A percentile compares a stretch with the other conserved stretches of the same genome.
phyloP scores from a whole-genome alignment of 2,888 invertebrate genomes.

The Synanthedon myopaeformis region DNA sequence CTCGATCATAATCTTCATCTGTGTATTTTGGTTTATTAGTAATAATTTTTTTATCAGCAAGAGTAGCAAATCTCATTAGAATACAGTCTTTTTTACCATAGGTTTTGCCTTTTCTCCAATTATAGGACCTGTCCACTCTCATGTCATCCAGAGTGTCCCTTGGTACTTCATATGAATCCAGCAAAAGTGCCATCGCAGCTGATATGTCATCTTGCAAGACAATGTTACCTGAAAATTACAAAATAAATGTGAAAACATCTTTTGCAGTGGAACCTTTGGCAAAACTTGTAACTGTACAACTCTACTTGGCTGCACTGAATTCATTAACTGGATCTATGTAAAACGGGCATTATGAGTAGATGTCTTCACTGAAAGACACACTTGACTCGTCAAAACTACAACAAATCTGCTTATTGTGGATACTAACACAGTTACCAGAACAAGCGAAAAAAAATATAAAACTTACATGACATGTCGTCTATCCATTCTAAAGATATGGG shows the following conservation, averaged over 20 bases:
- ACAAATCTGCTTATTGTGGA: neutral
- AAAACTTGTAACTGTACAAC: too few relatives aligned
- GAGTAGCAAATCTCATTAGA: constrained; percentile 80
- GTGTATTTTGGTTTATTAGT: constrained; percentile 33
- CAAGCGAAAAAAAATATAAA: constrained; percentile 2
- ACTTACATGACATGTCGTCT: constrained; percentile 80
- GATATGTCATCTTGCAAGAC: constrained; percentile 73
- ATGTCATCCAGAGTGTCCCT: constrained; percentile 44
- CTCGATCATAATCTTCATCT: constrained; percentile 29
- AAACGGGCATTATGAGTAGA: too few relatives aligned
- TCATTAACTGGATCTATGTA: too few relatives aligned
- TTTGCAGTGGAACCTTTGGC: too few relatives aligned
- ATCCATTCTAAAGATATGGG: constrained; percentile 87
- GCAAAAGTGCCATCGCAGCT: constrained; percentile 71
- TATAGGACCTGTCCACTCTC: constrained; percentile 69
- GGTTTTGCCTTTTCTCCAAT: constrained; percentile 80
- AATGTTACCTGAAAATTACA: constrained; percentile 68
- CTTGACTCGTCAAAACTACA: neutral
- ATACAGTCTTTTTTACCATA: constrained; percentile 76
- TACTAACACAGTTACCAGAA: neutral
- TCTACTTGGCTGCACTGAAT: too few relatives aligned
- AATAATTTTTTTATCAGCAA: constrained; percentile 77
- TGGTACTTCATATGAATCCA: constrained; percentile 65
- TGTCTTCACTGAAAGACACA: neutral
- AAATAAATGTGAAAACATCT: too few relatives aligned